Percentiles rank a stretch among this genome's conserved stretches.
phyloP scores from a whole-genome alignment of 1,140 invertebrate genomes.

The Chironomus tepperi region DNA sequence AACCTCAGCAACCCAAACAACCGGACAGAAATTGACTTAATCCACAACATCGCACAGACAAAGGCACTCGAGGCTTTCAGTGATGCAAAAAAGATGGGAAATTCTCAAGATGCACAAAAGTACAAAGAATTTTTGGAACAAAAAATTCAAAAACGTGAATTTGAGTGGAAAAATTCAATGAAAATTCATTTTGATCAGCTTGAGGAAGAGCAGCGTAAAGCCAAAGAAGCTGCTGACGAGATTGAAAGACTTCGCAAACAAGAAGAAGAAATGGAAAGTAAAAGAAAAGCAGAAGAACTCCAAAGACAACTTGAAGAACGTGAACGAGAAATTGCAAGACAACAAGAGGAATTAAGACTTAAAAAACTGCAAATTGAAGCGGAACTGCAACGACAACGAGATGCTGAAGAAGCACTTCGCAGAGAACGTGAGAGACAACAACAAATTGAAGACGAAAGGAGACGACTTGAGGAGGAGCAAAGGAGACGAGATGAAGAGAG shows the following conservation, averaged over 20 bases:
- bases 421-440: neutral
- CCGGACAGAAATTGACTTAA: neutral
- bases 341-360: neutral
- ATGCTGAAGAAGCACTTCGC: neutral
- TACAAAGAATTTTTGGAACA: neutral
- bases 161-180: neutral
- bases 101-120: neutral
- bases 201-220: neutral
- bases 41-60: neutral
- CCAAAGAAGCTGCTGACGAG: neutral
- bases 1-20: neutral
- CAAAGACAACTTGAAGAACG: neutral
- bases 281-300: neutral
- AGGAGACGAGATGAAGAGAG: neutral
- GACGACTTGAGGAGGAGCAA: neutral
- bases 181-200: neutral
- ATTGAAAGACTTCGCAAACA: neutral
- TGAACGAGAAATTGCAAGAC: neutral
- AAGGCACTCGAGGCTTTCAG: neutral
- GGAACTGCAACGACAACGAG: neutral
- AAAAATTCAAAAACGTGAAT: neutral
- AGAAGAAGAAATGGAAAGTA: neutral
- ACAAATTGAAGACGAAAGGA: neutral
- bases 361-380: neutral
- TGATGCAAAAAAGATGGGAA: neutral